phyloP scores from a whole-genome alignment of 2,113 vertebrate species.

The Crotalus tigris region DNA sequence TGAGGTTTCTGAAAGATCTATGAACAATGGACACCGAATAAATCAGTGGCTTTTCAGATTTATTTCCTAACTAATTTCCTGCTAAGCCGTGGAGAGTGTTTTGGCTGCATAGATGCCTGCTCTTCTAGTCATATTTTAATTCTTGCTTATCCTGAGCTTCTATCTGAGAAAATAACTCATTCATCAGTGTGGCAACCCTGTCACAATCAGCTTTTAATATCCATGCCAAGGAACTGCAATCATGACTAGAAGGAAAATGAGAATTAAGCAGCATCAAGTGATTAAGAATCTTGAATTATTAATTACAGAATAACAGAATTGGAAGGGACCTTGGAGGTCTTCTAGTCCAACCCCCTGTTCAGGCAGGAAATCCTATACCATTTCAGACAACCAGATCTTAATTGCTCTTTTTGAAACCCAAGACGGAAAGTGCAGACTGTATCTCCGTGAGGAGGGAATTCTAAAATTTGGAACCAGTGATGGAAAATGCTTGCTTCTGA shows the following conservation, averaged over 20 bases:
- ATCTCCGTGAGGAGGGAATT: background rate
- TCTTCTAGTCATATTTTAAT: background rate
- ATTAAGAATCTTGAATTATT: conserved; percentile 47
- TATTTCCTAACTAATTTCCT: background rate
- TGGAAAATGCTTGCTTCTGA: background rate
- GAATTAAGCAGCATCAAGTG: conserved; percentile 54
- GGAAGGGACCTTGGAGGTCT: too few relatives aligned
- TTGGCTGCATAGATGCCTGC: background rate
- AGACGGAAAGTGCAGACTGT: background rate
- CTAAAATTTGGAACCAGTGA: background rate
- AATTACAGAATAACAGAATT: too few relatives aligned
- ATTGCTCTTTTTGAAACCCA: background rate
- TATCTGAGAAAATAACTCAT: conserved; percentile 32
- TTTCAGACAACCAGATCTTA: background rate
- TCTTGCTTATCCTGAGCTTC: background rate
- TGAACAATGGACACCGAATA: background rate
- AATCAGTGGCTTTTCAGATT: background rate
- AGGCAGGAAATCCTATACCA: too few relatives aligned
- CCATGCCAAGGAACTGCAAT: conserved; percentile 53
- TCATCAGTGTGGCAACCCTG: conserved; percentile 25
- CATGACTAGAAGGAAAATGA: conserved; percentile 22
- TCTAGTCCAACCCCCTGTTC: too few relatives aligned
- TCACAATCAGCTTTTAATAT: conserved; percentile 50
- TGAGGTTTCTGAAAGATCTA: background rate
- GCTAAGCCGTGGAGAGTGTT: background rate